Percentiles rank a stretch among this genome's conserved stretches.
These are phyloP conservation scores for Meliscaeva auricollis DNA, from an alignment of 2,888 invertebrate species.

Conservation along the genomic window DNA sequence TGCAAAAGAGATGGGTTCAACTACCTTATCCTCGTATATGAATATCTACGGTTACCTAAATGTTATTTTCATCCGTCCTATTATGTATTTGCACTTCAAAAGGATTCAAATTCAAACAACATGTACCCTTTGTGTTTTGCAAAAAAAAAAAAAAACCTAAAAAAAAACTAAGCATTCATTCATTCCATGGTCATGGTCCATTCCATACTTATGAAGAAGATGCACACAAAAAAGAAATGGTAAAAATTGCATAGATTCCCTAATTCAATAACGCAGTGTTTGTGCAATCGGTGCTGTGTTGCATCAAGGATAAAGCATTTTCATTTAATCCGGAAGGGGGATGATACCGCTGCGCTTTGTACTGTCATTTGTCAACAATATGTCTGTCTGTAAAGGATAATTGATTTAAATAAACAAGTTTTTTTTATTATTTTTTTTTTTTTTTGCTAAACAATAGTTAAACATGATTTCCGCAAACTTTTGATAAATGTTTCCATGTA, in stretches of 20 bases:
- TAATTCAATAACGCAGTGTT: constrained; percentile 21
- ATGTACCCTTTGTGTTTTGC: constrained; percentile 17
- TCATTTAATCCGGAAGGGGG: constrained; percentile 19
- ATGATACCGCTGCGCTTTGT: not conserved
- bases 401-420: not conserved
- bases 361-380: not conserved
- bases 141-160: constrained; percentile 9
- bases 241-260: constrained; percentile 34
- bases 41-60: not conserved
- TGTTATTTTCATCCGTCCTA: constrained; percentile 49
- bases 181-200: not conserved
- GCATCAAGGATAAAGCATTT: not conserved
- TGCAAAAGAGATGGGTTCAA: constrained; percentile 51
- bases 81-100: constrained; percentile 47
- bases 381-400: not conserved
- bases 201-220: too few relatives aligned
- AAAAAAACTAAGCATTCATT: not conserved
- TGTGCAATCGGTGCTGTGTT: not conserved
- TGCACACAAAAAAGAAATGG: constrained; percentile 6
- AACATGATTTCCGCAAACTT: too few relatives aligned
- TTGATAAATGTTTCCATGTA: too few relatives aligned
- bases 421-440: too few relatives aligned
- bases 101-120: constrained; percentile 21
- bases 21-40: constrained; percentile 42
- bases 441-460: too few relatives aligned